Evolutionary conservation across 2,113 vertebrate species (phyloP).

Genomic region (Lamprologus callipterus): DNA sequence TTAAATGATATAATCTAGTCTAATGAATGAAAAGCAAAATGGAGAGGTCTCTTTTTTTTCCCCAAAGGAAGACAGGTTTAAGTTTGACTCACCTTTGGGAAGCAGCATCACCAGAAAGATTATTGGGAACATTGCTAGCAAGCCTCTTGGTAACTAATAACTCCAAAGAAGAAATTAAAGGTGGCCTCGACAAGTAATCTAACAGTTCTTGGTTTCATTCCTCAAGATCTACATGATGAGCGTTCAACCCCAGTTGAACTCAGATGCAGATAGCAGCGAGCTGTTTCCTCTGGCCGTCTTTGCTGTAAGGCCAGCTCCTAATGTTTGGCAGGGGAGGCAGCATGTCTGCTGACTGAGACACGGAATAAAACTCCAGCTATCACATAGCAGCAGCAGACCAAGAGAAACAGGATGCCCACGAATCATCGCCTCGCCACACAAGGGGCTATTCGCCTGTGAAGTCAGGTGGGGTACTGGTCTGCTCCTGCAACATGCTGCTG

Average conservation of each 20-base stretch:
- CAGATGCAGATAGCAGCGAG: constrained; percentile 10
- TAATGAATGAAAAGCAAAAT: background rate
- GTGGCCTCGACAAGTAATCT: background rate
- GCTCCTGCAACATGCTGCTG: background rate
- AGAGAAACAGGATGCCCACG: constrained; percentile 67
- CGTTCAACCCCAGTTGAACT: constrained; percentile 59
- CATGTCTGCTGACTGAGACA: constrained; percentile 17
- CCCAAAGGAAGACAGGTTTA: background rate
- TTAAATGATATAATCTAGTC: background rate
- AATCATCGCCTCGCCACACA: constrained; percentile 40
- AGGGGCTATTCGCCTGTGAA: constrained; percentile 47
- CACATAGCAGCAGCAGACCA: constrained; percentile 52
- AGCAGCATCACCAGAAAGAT: constrained; percentile 55
- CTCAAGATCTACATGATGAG: constrained; percentile 26
- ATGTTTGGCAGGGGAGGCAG: constrained; percentile 45
- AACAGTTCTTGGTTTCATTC: background rate
- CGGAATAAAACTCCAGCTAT: constrained; percentile 70
- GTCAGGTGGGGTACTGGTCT: constrained; percentile 19
- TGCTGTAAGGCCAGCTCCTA: background rate
- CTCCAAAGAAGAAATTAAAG: background rate
- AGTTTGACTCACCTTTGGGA: constrained; percentile 56
- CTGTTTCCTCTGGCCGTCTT: constrained; percentile 16
- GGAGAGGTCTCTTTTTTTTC: background rate
- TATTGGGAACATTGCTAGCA: constrained; percentile 20
- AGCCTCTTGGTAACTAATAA: background rate